Evolutionary conservation across 1,140 invertebrate genomes (phyloP), one percentile per base, ranked within the genome.

Genomic region (Hyphantria cunea): DNA sequence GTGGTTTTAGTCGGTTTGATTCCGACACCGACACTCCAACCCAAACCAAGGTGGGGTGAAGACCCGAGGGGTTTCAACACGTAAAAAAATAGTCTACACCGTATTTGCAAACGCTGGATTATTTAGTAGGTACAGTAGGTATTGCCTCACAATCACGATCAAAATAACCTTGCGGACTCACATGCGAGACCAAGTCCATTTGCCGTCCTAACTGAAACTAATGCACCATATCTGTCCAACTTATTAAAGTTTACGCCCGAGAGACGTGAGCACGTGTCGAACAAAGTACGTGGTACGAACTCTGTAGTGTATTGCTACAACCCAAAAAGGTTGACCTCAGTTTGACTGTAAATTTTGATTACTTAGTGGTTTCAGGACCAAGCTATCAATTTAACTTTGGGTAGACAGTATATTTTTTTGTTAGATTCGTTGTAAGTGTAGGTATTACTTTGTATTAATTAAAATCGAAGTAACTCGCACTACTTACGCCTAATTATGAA

Each of bases 141-240:
- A 25, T 25, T 25, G 17, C 17, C 17, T 25, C 37, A 39, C 37
- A 56, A 31, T 47, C 54, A 56, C 53, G 44, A 55, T 47, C 41
- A 44, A n/a, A 13, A 44, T 13, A n/a, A 12, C 12, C 41, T 44
- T 44, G 41, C 45, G 64, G 64, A 64, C 14, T 68, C 44, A 68
- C 61, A 60, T 64, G 37, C 52, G 34, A 48, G 68, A 52, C 69
- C 53, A 56, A 68, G 37, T 72, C 69, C 69, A 72, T 72, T 72
- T 50, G 53, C 32, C 13, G 42, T 33, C 12, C 74, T 85, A 83
- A 84, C 70, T 68, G 72, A 78, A 80, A 86, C 55, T 76, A 84
- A 86, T 75, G 80, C 70, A 72, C 83, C 62, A 74, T 84, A 76
- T 82, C 67, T 77, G 83, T 81, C 81, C 39, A 31, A 52, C 74